Conservation (phyloP, 2,888 invertebrate species). For the Bombyx huttoni region DNA sequence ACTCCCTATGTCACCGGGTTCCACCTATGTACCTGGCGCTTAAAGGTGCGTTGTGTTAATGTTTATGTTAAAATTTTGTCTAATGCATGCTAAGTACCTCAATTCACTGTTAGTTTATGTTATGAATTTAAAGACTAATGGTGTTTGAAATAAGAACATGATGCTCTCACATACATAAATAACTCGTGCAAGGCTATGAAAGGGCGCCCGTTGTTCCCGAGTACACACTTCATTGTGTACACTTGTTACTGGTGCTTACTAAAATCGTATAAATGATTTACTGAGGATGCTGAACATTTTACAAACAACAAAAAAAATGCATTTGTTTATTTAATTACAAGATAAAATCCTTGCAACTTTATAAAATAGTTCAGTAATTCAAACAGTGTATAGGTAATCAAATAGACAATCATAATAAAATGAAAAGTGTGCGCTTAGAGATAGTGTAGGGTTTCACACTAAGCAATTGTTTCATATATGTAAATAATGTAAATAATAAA, state of each 20-base stretch:
- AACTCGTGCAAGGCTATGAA: slow-evolving; percentile 31
- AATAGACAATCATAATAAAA: too few species aligned
- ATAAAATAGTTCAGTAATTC: too few species aligned
- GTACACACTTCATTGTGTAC: slow-evolving; percentile 9
- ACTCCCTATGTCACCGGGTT: slow-evolving; percentile 59
- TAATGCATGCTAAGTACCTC: background rate
- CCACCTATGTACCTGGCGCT: slow-evolving; percentile 60
- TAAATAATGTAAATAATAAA: too few species aligned
- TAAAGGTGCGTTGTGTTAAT: slow-evolving; percentile 49
- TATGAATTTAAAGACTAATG: background rate
- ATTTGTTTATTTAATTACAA: too few species aligned
- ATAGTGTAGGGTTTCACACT: too few species aligned
- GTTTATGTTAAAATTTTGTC: slow-evolving; percentile 15
- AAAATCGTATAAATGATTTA: background rate
- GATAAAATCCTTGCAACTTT: too few species aligned
- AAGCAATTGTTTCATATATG: too few species aligned
- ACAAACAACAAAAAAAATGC: too few species aligned
- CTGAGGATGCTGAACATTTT: too few species aligned
- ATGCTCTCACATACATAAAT: slow-evolving; percentile 21
- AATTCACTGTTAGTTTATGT: background rate
- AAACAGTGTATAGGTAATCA: too few species aligned
- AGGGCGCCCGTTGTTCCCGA: slow-evolving; percentile 30
- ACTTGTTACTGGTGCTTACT: background rate
- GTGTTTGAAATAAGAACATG: background rate
- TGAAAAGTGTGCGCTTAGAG: too few species aligned